Base-by-base conservation (phyloP, 2,888 invertebrate genomes). In the Myathropa florea region DNA sequence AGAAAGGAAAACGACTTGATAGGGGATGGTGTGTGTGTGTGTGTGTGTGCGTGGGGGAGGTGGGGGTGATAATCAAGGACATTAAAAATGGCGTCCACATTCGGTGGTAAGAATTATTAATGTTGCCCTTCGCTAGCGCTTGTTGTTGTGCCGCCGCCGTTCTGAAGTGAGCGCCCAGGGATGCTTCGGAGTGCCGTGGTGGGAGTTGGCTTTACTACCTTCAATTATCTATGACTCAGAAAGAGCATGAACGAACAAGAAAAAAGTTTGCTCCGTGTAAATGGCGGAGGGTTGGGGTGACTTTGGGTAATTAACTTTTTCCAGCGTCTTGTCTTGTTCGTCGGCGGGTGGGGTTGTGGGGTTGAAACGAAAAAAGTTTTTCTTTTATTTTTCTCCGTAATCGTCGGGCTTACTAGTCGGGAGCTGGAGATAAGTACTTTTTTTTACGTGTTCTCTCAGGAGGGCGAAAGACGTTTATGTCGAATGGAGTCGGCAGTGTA, bases 81-180 rank as follows among this genome's bases (percentile, higher is more conserved):
- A 83, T 86, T 83, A 86, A 86, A 86, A 83, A 86, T 86, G 86
- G 86, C 86, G 86, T 71, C 86, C 78, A 67, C 78, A 86, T 86
- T 83, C 36, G 65, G 86, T 73, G 86, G 78, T 78, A 83, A 78
- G 78, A 71, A 79, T 78, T 82, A 75, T 84, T 79, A 64, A 53
- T 57, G 63, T 68, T 79, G 59, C 26, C 64, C 24, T 10, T 24
- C 14, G 57, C 24, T 9, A 7, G 23, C 7, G 67, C 7, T 71
- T 75, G 65, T 75, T 83, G 70, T 75, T 79, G 57, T 75, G 65
- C 70, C 78, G 36, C 78, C 70, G 36, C 78, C 30, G 72, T 65
- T 61, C 67, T 65, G 46, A 59, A 39, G 57, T 23, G 57, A 24
- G 64, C 70, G 70, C 30, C 57, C 24, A 28, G 76, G 76, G 77